Evolutionary conservation across 2,797 vertebrate genomes (phyloP).

Genomic region (Coilia nasus): DNA sequence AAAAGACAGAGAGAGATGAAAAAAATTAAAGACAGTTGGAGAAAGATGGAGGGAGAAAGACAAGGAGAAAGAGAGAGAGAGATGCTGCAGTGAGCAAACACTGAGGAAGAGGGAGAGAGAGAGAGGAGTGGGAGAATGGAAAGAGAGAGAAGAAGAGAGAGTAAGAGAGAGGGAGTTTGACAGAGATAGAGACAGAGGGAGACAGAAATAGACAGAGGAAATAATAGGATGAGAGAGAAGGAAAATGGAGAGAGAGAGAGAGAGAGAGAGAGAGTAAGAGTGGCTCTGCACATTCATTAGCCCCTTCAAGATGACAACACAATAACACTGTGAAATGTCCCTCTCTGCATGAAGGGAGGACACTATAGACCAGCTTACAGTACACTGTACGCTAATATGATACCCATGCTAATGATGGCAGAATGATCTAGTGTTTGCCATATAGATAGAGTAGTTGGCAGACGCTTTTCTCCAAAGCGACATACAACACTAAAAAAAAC

Average conservation of each 20-base stretch:
- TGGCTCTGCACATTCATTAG: conserved; percentile 34
- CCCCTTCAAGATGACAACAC: not conserved
- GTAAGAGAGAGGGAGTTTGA: not conserved
- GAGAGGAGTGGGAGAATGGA: not conserved
- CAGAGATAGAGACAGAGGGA: not conserved
- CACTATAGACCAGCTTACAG: too few species aligned
- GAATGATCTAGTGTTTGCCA: too few species aligned
- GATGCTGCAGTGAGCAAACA: too few species aligned
- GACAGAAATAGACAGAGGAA: not conserved
- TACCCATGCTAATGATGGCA: too few species aligned
- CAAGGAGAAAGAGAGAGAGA: conserved; percentile 57
- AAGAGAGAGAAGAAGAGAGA: too few species aligned
- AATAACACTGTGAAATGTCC: not conserved
- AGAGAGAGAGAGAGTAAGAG: conserved; percentile 21
- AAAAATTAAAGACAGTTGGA: not conserved
- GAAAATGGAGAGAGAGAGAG: not conserved
- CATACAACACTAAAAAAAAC: too few species aligned
- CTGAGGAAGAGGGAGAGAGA: too few species aligned
- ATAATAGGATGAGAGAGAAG: too few species aligned
- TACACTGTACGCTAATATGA: too few species aligned
- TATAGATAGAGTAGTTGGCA: too few species aligned
- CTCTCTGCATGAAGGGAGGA: not conserved
- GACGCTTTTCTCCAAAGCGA: too few species aligned
- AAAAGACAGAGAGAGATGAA: not conserved
- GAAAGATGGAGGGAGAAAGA: conserved; percentile 36